Conservation (phyloP, 2,797 vertebrate species). For the Phrynocephalus forsythii region DNA sequence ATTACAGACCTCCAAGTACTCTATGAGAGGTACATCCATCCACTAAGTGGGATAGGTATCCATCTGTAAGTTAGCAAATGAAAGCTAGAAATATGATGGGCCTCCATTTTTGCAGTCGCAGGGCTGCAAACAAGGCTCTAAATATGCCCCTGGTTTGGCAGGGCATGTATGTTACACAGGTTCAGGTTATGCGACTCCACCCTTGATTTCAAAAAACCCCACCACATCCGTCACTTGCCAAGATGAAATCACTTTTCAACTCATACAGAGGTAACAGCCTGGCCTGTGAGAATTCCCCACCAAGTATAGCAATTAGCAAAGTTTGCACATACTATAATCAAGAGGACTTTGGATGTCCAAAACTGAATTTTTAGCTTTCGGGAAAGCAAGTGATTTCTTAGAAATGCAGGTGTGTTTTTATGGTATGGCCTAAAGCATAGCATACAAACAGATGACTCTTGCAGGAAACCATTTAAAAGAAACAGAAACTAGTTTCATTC, state of each 20-base stretch:
- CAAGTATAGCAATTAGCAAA: not conserved
- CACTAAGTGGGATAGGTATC: too few relatives aligned
- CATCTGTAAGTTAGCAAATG: too few relatives aligned
- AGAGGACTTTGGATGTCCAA: not conserved
- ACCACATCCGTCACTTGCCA: not conserved
- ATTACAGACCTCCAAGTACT: too few relatives aligned
- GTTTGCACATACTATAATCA: not conserved
- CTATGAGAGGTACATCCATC: too few relatives aligned
- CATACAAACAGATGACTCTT: not conserved
- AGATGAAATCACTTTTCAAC: not conserved
- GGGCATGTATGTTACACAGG: not conserved
- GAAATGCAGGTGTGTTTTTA: not conserved
- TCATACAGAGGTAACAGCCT: not conserved
- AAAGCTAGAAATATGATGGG: too few relatives aligned
- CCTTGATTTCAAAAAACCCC: not conserved
- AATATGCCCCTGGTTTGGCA: not conserved
- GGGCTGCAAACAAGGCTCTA: not conserved
- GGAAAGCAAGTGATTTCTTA: constrained; percentile 26
- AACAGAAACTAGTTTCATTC: constrained; percentile 24
- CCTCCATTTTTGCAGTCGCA: too few relatives aligned
- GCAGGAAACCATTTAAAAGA: constrained; percentile 12
- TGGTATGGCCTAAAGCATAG: not conserved
- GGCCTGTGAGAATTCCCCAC: not conserved
- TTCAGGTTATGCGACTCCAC: not conserved
- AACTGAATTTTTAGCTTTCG: not conserved